phyloP scores from a whole-genome alignment of 1,140 invertebrate species.

The Pectinophora gossypiella region DNA sequence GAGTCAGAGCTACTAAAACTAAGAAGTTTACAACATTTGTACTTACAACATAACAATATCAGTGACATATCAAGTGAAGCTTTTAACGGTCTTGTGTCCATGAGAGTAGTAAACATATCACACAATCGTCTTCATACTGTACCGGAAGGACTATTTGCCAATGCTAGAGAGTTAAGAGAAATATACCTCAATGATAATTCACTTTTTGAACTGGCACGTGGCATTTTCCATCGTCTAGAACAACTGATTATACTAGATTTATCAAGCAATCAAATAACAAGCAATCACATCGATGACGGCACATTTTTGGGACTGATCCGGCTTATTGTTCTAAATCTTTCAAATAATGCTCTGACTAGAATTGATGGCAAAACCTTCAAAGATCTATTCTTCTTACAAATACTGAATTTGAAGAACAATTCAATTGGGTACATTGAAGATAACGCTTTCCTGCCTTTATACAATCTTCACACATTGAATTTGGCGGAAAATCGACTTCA shows the following conservation, averaged over 20 bases:
- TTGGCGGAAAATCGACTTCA: constrained; percentile 90
- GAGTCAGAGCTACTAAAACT: constrained; percentile 84
- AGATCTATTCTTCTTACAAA: constrained; percentile 91
- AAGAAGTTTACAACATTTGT: constrained; percentile 84
- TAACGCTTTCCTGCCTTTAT: constrained; percentile 89
- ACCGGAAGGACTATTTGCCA: constrained; percentile 86
- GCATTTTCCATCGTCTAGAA: constrained; percentile 89
- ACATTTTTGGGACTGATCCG: constrained; percentile 90
- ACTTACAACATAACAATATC: constrained; percentile 89
- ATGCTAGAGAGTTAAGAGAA: constrained; percentile 86
- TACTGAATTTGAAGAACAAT: constrained; percentile 91
- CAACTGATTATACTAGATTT: constrained; percentile 90
- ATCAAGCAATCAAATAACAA: constrained; percentile 89
- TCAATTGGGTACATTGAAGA: constrained; percentile 90
- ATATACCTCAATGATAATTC: constrained; percentile 89
- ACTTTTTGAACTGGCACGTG: constrained; percentile 84
- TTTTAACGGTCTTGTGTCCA: constrained; percentile 82
- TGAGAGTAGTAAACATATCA: constrained; percentile 89
- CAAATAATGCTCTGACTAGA: constrained; percentile 87
- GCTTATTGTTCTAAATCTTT: constrained; percentile 89
- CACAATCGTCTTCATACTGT: constrained; percentile 86
- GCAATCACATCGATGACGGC: constrained; percentile 86
- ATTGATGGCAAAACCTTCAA: constrained; percentile 91
- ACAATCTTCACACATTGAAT: constrained; percentile 91
- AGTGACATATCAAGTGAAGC: constrained; percentile 86